Percentiles rank a stretch among this genome's conserved stretches.
Evolutionary conservation across 2,888 invertebrate species (phyloP).

Genomic region (Pheosia gnoma): DNA sequence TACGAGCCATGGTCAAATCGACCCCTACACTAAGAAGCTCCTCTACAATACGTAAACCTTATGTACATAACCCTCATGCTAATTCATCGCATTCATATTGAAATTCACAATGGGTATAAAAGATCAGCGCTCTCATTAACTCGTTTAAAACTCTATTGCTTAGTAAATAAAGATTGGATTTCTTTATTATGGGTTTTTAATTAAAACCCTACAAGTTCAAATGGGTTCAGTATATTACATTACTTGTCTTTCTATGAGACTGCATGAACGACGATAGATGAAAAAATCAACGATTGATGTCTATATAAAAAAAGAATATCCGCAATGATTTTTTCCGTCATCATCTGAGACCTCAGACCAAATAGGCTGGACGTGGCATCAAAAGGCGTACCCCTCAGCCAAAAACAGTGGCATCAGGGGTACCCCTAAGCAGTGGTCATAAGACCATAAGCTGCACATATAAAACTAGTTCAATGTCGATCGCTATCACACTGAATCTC

Average conservation of each 20-base stretch:
- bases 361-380: too few species aligned
- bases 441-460: too few species aligned
- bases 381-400: too few species aligned
- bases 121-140: not conserved
- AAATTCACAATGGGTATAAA: constrained; percentile 7
- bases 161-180: not conserved
- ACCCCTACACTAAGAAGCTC: not conserved
- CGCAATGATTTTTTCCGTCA: too few species aligned
- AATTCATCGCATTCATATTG: constrained; percentile 6
- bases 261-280: not conserved
- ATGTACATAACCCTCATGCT: constrained; percentile 3
- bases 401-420: too few species aligned
- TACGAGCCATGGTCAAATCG: not conserved
- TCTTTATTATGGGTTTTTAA: not conserved
- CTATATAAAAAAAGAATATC: too few species aligned
- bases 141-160: not conserved
- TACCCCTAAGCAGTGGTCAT: too few species aligned
- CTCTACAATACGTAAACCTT: not conserved
- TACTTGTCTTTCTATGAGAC: not conserved
- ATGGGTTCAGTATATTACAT: not conserved
- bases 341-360: too few species aligned
- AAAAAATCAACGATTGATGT: too few species aligned
- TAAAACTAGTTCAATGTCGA: too few species aligned
- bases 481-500: too few species aligned
- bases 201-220: not conserved